These are phyloP conservation scores for Teleogryllus occipitalis DNA, from an alignment of 1,140 invertebrate species.

Conservation along the genomic window DNA sequence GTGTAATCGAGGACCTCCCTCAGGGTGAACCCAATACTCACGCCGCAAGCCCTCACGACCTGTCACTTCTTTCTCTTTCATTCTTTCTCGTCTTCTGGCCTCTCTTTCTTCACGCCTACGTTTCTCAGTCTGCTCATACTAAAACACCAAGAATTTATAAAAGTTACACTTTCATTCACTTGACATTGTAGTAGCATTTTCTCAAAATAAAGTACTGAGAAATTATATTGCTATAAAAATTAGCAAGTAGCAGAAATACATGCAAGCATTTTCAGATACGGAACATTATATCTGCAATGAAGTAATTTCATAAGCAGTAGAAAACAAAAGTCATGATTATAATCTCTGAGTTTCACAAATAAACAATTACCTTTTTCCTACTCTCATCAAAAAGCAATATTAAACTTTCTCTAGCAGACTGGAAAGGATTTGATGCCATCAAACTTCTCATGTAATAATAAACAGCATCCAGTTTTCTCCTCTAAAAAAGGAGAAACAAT, in stretches of 20 bases:
- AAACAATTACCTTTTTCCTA: constrained; percentile 73
- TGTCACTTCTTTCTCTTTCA: constrained; percentile 47
- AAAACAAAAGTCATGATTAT: too few relatives aligned
- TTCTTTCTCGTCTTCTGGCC: constrained; percentile 44
- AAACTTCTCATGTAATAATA: constrained; percentile 94
- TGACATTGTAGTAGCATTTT: not conserved
- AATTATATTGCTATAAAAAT: too few relatives aligned
- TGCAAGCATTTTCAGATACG: too few relatives aligned
- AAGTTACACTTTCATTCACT: not conserved
- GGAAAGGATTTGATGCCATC: constrained; percentile 86
- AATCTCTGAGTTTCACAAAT: too few relatives aligned
- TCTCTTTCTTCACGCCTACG: constrained; percentile 58
- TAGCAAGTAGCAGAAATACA: too few relatives aligned
- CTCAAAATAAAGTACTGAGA: too few relatives aligned
- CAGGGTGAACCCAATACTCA: constrained; percentile 77
- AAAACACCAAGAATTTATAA: constrained; percentile 26
- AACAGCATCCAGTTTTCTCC: constrained; percentile 89
- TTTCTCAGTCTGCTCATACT: constrained; percentile 73
- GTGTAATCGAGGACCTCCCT: constrained; percentile 54
- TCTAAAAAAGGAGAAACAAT: constrained; percentile 46
- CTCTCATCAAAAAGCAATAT: constrained; percentile 87
- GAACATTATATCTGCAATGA: too few relatives aligned
- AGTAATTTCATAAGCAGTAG: too few relatives aligned
- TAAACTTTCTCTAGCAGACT: constrained; percentile 80
- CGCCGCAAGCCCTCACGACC: constrained; percentile 44